Evolutionary conservation across 1,140 invertebrate species (phyloP), one percentile per base, ranked within the genome.

Genomic region (Cydia splendana): DNA sequence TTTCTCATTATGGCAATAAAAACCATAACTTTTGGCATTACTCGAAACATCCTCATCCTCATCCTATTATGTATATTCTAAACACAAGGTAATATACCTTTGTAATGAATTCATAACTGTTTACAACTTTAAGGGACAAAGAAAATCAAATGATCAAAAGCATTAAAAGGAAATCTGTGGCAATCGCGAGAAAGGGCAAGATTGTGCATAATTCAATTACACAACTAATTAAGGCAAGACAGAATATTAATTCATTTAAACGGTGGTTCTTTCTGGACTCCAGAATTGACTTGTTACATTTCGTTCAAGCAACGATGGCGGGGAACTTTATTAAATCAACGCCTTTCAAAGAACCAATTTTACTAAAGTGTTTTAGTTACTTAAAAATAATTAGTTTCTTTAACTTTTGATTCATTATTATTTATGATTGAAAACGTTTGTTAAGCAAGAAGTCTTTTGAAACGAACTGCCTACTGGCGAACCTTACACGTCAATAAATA

Each of bases 181-280:
- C 15, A 34, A 38, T 38, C 30, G 67, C 34, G 67, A 10, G 38
- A 71, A 71, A 71, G 30, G 38, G 38, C 30, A 71, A 71, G 18
- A 71, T 71, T 71, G 34, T 71, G 34, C n/a, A 42, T 71, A 71
- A 71, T 71, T 15, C 67, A 45, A 71, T 71, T 71, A 71, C 34
- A n/a, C 18, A 42, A 71, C 67, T 71, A 71, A 71, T 71, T 71
- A 42, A 38, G 34, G 30, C 67, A 34, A 45, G 34, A 71, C 34
- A 38, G 67, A 71, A 71, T 42, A 67, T 67, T 67, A 71, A 71
- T 71, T 71, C n/a, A 71, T 15, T 71, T 71, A 71, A 42, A 71
- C 34, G 67, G 30, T 13, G 30, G 38, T 71, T 71, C 34, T 71
- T 71, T 71, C n/a, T 71, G 34, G 34, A 71, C 15, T 71, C 30